Conservation (phyloP, 2,113 vertebrate species). For the Catharus bicknelli region DNA sequence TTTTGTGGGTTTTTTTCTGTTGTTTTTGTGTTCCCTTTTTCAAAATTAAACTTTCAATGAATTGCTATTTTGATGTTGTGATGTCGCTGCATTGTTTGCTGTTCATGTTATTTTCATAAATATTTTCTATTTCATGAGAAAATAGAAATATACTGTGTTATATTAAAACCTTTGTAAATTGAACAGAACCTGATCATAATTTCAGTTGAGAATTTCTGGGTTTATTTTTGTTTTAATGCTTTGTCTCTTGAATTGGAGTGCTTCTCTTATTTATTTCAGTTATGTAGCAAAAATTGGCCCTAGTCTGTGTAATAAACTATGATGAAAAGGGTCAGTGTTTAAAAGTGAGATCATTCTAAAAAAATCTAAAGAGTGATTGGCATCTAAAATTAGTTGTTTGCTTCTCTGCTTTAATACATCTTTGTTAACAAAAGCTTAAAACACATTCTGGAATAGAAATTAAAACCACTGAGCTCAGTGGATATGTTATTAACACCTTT, state of each 20-base stretch:
- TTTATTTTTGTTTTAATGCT: background rate
- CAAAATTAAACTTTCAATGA: background rate
- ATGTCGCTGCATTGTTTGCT: background rate
- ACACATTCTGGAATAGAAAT: background rate
- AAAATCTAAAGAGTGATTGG: background rate
- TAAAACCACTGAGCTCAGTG: background rate
- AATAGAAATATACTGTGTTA: background rate
- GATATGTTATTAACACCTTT: background rate
- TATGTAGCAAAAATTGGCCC: background rate
- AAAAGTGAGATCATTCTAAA: background rate
- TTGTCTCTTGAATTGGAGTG: background rate
- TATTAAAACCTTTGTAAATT: background rate
- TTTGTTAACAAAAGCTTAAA: background rate
- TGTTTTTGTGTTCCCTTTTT: background rate
- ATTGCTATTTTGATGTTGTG: background rate
- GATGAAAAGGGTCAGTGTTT: background rate
- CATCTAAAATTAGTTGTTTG: background rate
- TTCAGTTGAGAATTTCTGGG: background rate
- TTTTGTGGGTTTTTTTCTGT: accelerated
- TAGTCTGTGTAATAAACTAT: background rate
- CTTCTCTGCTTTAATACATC: background rate
- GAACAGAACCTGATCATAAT: background rate
- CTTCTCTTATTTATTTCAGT: background rate
- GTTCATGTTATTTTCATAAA: background rate
- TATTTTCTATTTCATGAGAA: background rate